A percentile compares a stretch with the other conserved stretches of the same genome.
Evolutionary conservation across 2,113 vertebrate species (phyloP).

Genomic region (Grantiella picta): DNA sequence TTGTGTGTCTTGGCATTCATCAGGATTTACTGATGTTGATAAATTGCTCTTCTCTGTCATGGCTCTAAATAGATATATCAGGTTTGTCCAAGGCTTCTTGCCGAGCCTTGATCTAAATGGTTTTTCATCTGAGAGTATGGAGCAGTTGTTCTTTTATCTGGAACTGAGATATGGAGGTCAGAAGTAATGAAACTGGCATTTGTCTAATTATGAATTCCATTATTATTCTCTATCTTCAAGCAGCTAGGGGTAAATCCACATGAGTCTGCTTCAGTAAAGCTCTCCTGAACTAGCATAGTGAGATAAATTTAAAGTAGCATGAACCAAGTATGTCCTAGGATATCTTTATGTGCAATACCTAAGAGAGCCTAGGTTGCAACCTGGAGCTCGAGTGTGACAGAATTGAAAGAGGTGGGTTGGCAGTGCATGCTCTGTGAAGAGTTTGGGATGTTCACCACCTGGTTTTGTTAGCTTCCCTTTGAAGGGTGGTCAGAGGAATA

Average conservation of each 20-base stretch:
- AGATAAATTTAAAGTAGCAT: constrained; percentile 54
- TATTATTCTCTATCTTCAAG: constrained; percentile 52
- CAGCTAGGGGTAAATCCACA: constrained; percentile 22
- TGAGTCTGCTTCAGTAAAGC: constrained; percentile 18
- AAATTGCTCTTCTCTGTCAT: constrained; percentile 32
- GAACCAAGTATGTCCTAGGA: constrained; percentile 1
- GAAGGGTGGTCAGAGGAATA: not conserved
- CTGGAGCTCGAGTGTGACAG: not conserved
- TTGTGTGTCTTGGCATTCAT: constrained; percentile 38
- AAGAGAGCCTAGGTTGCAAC: not conserved
- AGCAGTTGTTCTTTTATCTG: constrained; percentile 20
- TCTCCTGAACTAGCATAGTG: constrained; percentile 19
- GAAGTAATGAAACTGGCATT: constrained; percentile 24
- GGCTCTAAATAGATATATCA: constrained; percentile 34
- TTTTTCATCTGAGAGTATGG: not conserved
- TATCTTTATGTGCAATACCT: not conserved
- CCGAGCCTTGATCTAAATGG: not conserved
- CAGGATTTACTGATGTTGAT: constrained; percentile 48
- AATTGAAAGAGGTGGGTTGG: not conserved
- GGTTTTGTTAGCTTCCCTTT: not conserved
- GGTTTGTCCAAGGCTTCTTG: constrained; percentile 15
- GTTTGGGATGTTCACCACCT: not conserved
- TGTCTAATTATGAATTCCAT: constrained; percentile 60
- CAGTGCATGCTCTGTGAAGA: not conserved
- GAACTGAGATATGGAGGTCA: not conserved